A percentile compares a stretch with the other conserved stretches of the same genome.
These are phyloP conservation scores for Magallana ariakensis DNA, from an alignment of 1,140 invertebrate genomes.

Conservation along the genomic window DNA sequence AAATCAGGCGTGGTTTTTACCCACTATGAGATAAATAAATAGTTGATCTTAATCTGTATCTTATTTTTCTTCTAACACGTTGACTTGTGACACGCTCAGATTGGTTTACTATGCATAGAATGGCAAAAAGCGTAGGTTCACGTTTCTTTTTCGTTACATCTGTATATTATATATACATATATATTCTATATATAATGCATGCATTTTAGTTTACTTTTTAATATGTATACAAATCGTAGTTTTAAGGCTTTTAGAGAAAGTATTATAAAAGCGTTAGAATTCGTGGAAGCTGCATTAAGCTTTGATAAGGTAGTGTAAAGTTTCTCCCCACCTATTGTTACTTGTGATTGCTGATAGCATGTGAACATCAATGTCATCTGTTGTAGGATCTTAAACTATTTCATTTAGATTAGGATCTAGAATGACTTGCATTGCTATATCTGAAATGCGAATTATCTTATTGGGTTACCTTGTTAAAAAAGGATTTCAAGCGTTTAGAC, in stretches of 20 bases:
- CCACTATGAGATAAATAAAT: neutral
- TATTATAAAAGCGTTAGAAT: neutral
- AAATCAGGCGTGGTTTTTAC: neutral
- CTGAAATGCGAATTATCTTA: neutral
- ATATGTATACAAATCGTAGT: neutral
- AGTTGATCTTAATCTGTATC: neutral
- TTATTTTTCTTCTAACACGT: constrained; percentile 28
- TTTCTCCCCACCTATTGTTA: constrained; percentile 3
- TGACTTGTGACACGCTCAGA: neutral
- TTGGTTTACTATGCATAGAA: neutral
- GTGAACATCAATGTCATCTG: neutral
- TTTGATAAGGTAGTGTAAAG: constrained; percentile 21
- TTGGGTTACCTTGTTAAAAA: neutral
- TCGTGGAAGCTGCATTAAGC: neutral
- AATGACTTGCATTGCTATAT: constrained; percentile 5
- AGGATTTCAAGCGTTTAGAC: neutral
- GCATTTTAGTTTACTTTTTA: constrained; percentile 5
- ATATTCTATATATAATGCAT: constrained; percentile 11
- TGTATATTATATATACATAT: too few species aligned
- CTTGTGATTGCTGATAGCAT: neutral
- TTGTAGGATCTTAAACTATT: neutral
- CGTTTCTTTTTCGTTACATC: constrained; percentile 8
- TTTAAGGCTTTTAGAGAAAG: neutral
- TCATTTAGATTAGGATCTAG: neutral
- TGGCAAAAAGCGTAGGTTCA: constrained; percentile 22